Conservation (phyloP, 2,888 invertebrate species). For the Sycophila texana region DNA sequence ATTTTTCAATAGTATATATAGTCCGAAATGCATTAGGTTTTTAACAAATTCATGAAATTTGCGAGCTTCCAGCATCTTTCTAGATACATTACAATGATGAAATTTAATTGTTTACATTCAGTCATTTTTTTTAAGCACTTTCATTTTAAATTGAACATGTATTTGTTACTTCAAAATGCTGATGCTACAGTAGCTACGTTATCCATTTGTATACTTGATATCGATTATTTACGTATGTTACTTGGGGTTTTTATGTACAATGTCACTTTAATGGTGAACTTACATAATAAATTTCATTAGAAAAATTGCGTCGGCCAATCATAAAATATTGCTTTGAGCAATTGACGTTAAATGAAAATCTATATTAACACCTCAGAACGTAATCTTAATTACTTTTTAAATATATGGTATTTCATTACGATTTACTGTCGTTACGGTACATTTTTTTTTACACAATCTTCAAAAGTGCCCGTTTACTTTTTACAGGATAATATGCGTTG, state of each 20-base stretch:
- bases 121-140: slow-evolving; percentile 40
- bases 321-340: no score
- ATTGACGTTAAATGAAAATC: slow-evolving; percentile 5
- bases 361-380: neutral
- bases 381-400: slow-evolving; percentile 62
- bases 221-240: neutral
- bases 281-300: no score
- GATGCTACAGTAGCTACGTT: slow-evolving; percentile 1
- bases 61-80: neutral
- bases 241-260: slow-evolving; percentile 18
- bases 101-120: slow-evolving; percentile 27
- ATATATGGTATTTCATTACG: no score
- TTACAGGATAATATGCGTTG: slow-evolving; percentile 41
- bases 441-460: slow-evolving; percentile 45
- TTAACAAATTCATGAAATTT: no score
- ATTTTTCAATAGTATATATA: no score
- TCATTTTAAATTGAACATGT: slow-evolving; percentile 31
- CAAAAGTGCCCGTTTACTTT: slow-evolving; percentile 29
- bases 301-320: no score
- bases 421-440: no score
- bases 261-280: slow-evolving; percentile 1
- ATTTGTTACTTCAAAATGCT: slow-evolving; percentile 17
- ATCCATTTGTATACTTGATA: slow-evolving; percentile 4
- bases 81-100: slow-evolving; percentile 64
- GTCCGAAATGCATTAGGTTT: no score